Base-by-base conservation (phyloP, 2,797 vertebrate genomes). In the Cyclopterus lumpus region DNA sequence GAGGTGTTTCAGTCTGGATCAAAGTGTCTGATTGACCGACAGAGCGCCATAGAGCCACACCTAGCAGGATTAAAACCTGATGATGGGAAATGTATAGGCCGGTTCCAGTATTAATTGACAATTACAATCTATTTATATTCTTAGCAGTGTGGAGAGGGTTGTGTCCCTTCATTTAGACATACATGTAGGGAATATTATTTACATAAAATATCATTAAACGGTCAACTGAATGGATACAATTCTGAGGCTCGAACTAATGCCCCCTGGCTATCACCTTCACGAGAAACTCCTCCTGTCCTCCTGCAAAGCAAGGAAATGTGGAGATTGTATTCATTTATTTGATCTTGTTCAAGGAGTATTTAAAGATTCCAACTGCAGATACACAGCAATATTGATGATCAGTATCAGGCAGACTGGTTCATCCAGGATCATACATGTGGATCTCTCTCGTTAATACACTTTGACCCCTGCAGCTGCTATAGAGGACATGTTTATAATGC, bases 401-500 rank as follows among this genome's bases (percentile, higher is more conserved):
- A 40, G 32, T 2, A 2, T 30, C 6, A 40, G 36, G 22, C 20
- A 51, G 16, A 58, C 34, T 6, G 36, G 1, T 44, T 65, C 28
- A 60, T 66, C 14, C 54, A 26, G 18, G 11, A 68, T 67, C 32
- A 60, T 16, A 14, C 26, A 28, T 6, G 6, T 15, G 14, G 8
- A 49, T 79, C 58, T 46, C 48, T 62, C 22, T 9, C 34, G 20
- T 62, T 49, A 40, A 67, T 38, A 24, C n/a, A 51, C 53, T 64
- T 16, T 24, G 4, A 60, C 0, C 18, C 68, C 49, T 26, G 32
- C 38, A 76, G 63, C 62, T 68, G 57, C 60, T 64, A 7, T 40
- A 63, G 70, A 81, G 70, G 71, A 77, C 58, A 24, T 63, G 46
- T 62, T 62, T 32, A 49, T 55, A 22, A 61, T 67, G 42, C 71